These are phyloP conservation scores for Leptatherina wallacei DNA, from an alignment of 2,797 vertebrate genomes.

Conservation along the genomic window DNA sequence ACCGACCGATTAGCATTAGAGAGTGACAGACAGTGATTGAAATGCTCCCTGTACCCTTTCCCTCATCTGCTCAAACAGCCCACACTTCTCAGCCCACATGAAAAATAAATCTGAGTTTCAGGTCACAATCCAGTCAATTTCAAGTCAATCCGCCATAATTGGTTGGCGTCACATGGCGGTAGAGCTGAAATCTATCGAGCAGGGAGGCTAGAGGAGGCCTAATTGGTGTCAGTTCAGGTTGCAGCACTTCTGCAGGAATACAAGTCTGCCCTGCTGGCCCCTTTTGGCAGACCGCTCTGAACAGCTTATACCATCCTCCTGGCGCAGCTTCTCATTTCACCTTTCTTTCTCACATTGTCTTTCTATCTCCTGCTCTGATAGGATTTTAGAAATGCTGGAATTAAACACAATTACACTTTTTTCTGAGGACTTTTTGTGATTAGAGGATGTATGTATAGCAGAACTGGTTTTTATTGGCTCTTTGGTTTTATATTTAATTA, in stretches of 20 bases:
- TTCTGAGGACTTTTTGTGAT: not conserved
- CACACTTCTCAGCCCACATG: slow-evolving; percentile 67
- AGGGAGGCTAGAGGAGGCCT: slow-evolving; percentile 71
- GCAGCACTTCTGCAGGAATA: slow-evolving; percentile 61
- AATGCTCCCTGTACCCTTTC: slow-evolving; percentile 69
- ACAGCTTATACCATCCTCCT: slow-evolving; percentile 55
- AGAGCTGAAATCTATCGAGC: slow-evolving; percentile 77
- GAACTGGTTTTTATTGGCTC: not conserved
- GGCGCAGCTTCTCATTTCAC: slow-evolving; percentile 17
- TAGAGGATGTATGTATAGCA: not conserved
- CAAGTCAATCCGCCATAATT: slow-evolving; percentile 84
- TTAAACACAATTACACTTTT: slow-evolving; percentile 23
- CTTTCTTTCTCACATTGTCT: slow-evolving; percentile 19
- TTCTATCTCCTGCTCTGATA: slow-evolving; percentile 28
- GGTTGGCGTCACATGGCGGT: slow-evolving; percentile 75
- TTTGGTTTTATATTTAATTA: not conserved
- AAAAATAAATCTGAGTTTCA: slow-evolving; percentile 85
- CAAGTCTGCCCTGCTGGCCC: slow-evolving; percentile 56
- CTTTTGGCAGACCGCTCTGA: slow-evolving; percentile 55
- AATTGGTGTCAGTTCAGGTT: slow-evolving; percentile 86
- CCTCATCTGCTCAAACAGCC: slow-evolving; percentile 72
- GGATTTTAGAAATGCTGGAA: slow-evolving; percentile 37
- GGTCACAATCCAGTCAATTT: slow-evolving; percentile 84
- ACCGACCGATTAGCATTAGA: slow-evolving; percentile 69
- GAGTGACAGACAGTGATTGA: slow-evolving; percentile 77